Base-by-base conservation (phyloP, 2,113 vertebrate species). In the Daubentonia madagascariensis region DNA sequence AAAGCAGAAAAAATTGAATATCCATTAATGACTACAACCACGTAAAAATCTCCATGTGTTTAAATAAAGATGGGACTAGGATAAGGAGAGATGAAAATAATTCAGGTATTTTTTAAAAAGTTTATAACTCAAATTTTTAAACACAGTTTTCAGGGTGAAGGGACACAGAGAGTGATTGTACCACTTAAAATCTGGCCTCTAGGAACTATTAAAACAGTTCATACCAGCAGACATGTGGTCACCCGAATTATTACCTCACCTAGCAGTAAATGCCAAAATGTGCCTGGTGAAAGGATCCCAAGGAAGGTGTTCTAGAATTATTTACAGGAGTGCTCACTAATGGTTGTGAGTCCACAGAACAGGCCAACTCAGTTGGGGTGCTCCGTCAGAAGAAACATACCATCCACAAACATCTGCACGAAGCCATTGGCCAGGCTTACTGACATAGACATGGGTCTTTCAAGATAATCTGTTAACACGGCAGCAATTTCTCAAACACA, bases 101-200 rank as follows among this genome's bases (percentile, higher is more conserved):
- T 79, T 63, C 4, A 12, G 40, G 45, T 79, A 45, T 59, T 96
- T 84, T 86, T 90, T 75, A 48, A 28, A 65, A 91, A 61, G 5
- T 90, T 94, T 84, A 65, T 68, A 95, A 43, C 63, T 70, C 70
- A 65, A 89, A 81, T 30, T 52, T 90, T 54, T 43, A 52, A 96
- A 68, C 32, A 67, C 28, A 57, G 18, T 59, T 96, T 8, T 54
- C 63, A 78, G 50, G 50, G 45, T 65, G 28, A 70, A 63, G 61
- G 84, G 43, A 90, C 13, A 28, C 50, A 45, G 17, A 63, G 35
- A 83, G 13, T 4, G 28, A 94, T 54, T 17, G 3, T 0, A 87
- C 30, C 57, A 91, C 20, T 75, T 91, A 63, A 80, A 84, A 52
- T 28, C 25, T 14, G 28, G 72, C 65, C 89, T 88, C 83, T 37